Percentiles rank a stretch among this genome's conserved stretches.
Conservation (phyloP, 2,888 invertebrate genomes). For the Catocala nupta region DNA sequence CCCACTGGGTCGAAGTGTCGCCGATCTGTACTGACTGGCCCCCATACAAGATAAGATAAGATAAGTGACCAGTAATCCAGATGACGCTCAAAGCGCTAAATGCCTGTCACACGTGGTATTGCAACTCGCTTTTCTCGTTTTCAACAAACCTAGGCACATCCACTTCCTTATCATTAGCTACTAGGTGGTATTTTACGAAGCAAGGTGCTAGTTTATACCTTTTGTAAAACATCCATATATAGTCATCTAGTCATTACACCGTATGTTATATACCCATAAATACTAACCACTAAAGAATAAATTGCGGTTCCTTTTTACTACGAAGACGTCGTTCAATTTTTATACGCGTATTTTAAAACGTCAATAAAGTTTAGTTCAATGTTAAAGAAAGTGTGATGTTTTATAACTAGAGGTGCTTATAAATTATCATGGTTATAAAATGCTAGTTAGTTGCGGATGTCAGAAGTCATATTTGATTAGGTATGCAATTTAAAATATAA, state of each 20-base stretch:
- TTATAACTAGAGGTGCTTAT: slow-evolving; percentile 34
- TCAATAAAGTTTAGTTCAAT: slow-evolving; percentile 40
- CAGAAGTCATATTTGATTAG: slow-evolving; percentile 35
- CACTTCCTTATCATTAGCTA: neutral
- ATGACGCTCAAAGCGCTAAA: too few species aligned
- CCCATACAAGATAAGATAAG: too few species aligned
- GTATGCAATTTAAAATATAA: slow-evolving; percentile 28
- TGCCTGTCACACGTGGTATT: too few species aligned
- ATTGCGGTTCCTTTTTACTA: slow-evolving; percentile 24
- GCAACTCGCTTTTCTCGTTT: too few species aligned
- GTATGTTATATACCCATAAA: neutral
- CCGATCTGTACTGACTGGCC: too few species aligned
- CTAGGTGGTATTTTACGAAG: neutral
- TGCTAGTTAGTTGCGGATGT: slow-evolving; percentile 40
- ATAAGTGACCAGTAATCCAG: too few species aligned
- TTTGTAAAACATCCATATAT: neutral
- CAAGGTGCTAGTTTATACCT: neutral
- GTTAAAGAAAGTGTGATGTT: slow-evolving; percentile 39
- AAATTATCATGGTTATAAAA: slow-evolving; percentile 39
- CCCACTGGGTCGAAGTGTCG: too few species aligned
- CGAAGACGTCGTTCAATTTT: slow-evolving; percentile 31
- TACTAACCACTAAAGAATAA: slow-evolving; percentile 6
- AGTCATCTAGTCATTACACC: neutral
- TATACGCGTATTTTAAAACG: slow-evolving; percentile 39
- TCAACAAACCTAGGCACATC: too few species aligned